Evolutionary conservation across 2,888 invertebrate genomes (phyloP), one percentile per base, ranked within the genome.

Genomic region (Drosophila borealis): DNA sequence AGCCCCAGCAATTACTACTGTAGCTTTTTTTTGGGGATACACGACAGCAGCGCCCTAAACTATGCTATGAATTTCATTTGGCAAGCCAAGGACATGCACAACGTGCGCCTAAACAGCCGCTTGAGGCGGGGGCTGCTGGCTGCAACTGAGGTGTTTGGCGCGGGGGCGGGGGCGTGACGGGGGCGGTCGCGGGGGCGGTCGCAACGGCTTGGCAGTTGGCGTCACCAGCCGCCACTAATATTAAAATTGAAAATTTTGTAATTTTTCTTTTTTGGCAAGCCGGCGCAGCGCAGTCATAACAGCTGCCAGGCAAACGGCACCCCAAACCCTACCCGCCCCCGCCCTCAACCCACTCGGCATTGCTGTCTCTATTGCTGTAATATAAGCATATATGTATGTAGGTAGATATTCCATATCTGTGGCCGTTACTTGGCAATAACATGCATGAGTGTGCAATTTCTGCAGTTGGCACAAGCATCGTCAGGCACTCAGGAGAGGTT

Each of bases 201-300:
- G 29, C 50, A 49, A 33, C 48, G 54, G 70, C 63, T 74, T 80
- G 76, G 73, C 88, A 85, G 86, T 83, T 86, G 88, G 74, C 84
- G 83, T 75, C 75, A 78, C 78, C 81, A 84, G 74, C 83, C 73
- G 87, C 83, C 73, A 81, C 84, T 81, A 86, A 89, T 86, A 86
- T 86, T 86, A 89, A 86, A 86, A 86, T 86, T 86, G 86, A 89
- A 86, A 89, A 87, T 87, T 86, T 83, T 84, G 83, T 88, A 88
- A 88, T 85, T 88, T 85, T 88, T 85, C 84, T 65, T 60, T 74
- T 78, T 88, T 81, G 88, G 80, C 86, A 85, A 82, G 77, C 72
- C 70, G 81, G 77, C 70, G 54, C 88, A 74, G 88, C 82, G 70
- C 80, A 82, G 83, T 86, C 87, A 88, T 88, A 88, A 88, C 84